A percentile compares a stretch with the other conserved stretches of the same genome.
These are phyloP conservation scores for Halcyon smyrnensis DNA, from an alignment of 2,797 vertebrate genomes.

Conservation along the genomic window DNA sequence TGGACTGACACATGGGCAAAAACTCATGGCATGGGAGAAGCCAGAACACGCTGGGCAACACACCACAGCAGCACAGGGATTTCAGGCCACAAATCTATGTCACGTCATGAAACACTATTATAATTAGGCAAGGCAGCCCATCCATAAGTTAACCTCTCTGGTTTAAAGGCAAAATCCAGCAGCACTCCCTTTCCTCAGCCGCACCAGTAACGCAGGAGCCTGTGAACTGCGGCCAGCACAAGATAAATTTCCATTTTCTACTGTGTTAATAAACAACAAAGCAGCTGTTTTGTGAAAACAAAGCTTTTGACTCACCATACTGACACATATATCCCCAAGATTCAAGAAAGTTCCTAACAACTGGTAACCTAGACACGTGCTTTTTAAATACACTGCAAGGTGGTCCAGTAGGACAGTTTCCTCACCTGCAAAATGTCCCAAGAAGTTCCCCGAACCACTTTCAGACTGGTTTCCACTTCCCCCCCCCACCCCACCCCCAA, in stretches of 20 bases:
- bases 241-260: not conserved
- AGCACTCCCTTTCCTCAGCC: not conserved
- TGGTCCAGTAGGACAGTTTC: not conserved
- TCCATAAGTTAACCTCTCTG: not conserved
- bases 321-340: not conserved
- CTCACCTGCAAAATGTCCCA: accelerated
- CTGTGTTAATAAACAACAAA: not conserved
- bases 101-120: not conserved
- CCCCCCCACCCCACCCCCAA: not conserved
- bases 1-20: accelerated
- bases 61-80: accelerated
- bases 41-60: not conserved
- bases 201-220: accelerated
- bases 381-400: accelerated
- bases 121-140: not conserved
- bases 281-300: not conserved
- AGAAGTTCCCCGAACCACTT: not conserved
- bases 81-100: not conserved
- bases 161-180: not conserved
- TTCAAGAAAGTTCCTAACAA: not conserved
- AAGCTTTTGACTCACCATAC: not conserved
- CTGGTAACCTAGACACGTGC: accelerated
- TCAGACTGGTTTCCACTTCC: not conserved
- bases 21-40: accelerated
- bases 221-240: not conserved